A percentile compares a stretch with the other conserved stretches of the same genome.
Conservation (phyloP, 1,140 invertebrate genomes). For the Hyposmocoma kahamanoa region DNA sequence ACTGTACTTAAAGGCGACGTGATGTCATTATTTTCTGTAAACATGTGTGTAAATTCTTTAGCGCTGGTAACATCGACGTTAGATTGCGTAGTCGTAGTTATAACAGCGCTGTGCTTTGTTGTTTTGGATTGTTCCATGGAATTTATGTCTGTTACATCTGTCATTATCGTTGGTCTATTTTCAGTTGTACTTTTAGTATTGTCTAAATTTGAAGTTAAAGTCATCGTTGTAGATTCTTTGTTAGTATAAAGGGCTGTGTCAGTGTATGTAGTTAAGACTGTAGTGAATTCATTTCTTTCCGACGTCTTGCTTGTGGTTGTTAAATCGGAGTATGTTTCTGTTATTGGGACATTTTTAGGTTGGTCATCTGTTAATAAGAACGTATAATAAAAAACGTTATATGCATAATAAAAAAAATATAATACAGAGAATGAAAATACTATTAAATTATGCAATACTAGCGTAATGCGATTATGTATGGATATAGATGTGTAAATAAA, state of each 20-base stretch:
- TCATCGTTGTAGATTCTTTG: neutral
- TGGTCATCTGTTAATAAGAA: constrained; percentile 70
- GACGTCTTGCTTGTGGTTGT: constrained; percentile 25
- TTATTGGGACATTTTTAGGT: constrained; percentile 65
- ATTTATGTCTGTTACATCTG: neutral
- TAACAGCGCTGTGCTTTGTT: no score
- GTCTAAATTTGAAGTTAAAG: neutral
- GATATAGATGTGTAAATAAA: no score
- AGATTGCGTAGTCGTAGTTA: no score
- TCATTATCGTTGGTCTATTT: neutral
- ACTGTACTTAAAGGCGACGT: no score
- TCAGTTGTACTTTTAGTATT: neutral
- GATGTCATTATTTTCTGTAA: no score
- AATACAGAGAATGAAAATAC: no score
- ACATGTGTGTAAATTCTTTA: no score
- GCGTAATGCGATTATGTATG: no score
- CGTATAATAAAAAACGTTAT: constrained; percentile 30
- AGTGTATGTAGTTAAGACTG: constrained; percentile 4
- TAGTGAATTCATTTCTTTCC: constrained; percentile 19
- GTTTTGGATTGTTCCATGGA: no score
- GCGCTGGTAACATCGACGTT: no score
- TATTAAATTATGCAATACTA: no score
- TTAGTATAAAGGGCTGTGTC: neutral
- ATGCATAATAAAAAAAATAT: no score
- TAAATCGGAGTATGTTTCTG: constrained; percentile 48